These are phyloP conservation scores for Ischnura elegans DNA, from an alignment of 2,888 invertebrate genomes.

Conservation along the genomic window DNA sequence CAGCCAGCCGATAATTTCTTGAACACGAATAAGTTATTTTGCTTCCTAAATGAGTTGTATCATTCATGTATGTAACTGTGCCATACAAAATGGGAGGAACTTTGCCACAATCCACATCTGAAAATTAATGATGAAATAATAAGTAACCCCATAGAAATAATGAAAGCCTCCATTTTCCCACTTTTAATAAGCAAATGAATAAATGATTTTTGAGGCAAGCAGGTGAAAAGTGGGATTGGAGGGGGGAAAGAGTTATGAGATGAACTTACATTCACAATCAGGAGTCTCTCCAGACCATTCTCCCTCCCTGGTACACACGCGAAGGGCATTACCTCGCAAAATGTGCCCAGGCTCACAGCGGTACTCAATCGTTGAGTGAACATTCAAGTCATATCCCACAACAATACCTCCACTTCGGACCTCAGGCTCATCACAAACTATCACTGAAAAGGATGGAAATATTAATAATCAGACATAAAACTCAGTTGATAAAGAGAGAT, in stretches of 20 bases:
- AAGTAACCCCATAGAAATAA: background rate
- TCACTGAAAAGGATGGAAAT: slow-evolving; percentile 81
- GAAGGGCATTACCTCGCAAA: slow-evolving; percentile 85
- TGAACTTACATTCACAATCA: slow-evolving; percentile 88
- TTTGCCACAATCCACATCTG: slow-evolving; percentile 94
- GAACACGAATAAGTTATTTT: slow-evolving; percentile 89
- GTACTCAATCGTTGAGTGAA: slow-evolving; percentile 92
- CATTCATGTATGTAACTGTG: slow-evolving; percentile 86
- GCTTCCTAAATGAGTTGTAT: slow-evolving; percentile 89
- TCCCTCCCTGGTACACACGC: slow-evolving; percentile 87
- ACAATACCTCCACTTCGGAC: slow-evolving; percentile 92
- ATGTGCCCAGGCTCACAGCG: slow-evolving; percentile 92
- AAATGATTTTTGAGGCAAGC: no score
- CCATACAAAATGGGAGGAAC: slow-evolving; percentile 90
- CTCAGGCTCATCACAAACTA: slow-evolving; percentile 92
- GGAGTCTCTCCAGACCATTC: slow-evolving; percentile 92
- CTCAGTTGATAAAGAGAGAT: no score
- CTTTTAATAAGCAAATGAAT: no score
- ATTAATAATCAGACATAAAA: no score
- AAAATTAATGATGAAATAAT: slow-evolving; percentile 72
- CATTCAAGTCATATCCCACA: slow-evolving; percentile 93
- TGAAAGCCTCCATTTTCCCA: background rate
- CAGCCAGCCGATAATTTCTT: slow-evolving; percentile 88
- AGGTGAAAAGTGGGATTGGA: slow-evolving; percentile 37
- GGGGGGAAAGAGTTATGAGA: no score